A percentile compares a stretch with the other conserved stretches of the same genome.
phyloP scores from a whole-genome alignment of 2,113 vertebrate genomes.

The Electrona antarctica region DNA sequence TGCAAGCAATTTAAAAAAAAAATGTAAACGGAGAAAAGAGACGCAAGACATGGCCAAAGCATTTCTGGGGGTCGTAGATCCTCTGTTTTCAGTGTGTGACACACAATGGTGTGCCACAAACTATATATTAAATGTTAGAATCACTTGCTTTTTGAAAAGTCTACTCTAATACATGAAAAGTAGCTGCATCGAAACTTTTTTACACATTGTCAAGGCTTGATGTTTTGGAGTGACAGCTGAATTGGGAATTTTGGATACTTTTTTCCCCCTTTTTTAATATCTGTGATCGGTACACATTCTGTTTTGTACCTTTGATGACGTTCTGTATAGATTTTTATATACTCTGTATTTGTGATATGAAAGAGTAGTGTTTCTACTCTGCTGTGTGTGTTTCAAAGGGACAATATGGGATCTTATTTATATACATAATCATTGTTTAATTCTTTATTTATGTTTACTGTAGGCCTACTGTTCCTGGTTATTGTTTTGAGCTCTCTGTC shows the following conservation, averaged over 20 bases:
- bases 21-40: too few relatives aligned
- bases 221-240: neutral
- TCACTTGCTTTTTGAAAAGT: too few relatives aligned
- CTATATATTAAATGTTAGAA: too few relatives aligned
- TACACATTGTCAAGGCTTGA: neutral
- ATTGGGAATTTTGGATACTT: neutral
- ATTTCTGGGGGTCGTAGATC: too few relatives aligned
- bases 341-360: constrained; percentile 10
- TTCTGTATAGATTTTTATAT: constrained; percentile 19
- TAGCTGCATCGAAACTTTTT: neutral
- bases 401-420: constrained; percentile 23
- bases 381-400: neutral
- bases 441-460: too few relatives aligned
- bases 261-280: too few relatives aligned
- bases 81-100: too few relatives aligned
- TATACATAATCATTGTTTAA: constrained; percentile 34
- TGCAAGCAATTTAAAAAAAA: too few relatives aligned
- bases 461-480: too few relatives aligned
- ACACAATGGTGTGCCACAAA: constrained; percentile 18
- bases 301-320: constrained; percentile 3
- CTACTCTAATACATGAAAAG: constrained; percentile 42
- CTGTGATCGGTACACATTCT: neutral
- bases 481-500: too few relatives aligned
- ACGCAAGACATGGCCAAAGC: too few relatives aligned
- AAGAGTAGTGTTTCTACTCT: constrained; percentile 3